phyloP scores from a whole-genome alignment of 2,797 vertebrate genomes.

The Cynodonichthys magdalenae region DNA sequence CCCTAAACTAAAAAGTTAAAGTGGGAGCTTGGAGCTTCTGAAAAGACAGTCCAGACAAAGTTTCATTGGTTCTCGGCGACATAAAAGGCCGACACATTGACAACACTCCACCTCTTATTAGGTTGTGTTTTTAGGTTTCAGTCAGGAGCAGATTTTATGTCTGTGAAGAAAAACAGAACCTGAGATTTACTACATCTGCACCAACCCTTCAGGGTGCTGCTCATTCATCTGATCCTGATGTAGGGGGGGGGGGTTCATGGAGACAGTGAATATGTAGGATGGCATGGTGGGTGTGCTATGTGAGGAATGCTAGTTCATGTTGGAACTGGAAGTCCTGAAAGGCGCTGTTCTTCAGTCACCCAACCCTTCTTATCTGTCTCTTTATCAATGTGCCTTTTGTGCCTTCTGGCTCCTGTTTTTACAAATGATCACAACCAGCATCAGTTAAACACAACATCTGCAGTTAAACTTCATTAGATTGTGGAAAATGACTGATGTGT shows the following conservation, averaged over 20 bases:
- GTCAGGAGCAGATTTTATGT: conserved; percentile 24
- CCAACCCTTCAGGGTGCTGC: conserved; percentile 16
- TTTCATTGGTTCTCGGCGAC: too few species aligned
- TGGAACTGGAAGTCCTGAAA: conserved; percentile 80
- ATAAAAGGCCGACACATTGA: too few species aligned
- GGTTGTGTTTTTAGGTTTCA: conserved; percentile 2
- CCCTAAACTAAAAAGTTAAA: conserved; percentile 3
- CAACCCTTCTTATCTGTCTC: conserved; percentile 52
- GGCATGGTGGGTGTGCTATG: conserved; percentile 79
- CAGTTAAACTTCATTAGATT: background rate
- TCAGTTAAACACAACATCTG: background rate
- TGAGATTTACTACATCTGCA: conserved; percentile 39
- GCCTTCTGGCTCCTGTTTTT: conserved; percentile 45
- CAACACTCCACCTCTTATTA: too few species aligned
- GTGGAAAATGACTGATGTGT: background rate
- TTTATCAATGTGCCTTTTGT: conserved; percentile 55
- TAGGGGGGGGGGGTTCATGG: conserved; percentile 37
- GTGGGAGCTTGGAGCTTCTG: too few species aligned
- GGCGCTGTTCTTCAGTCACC: conserved; percentile 65
- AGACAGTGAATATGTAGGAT: conserved; percentile 48
- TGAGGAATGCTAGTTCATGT: conserved; percentile 81
- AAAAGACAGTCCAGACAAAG: too few species aligned
- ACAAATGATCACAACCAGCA: conserved; percentile 8
- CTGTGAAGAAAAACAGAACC: conserved; percentile 30
- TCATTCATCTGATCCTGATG: conserved; percentile 45